Conservation (phyloP, 2,113 vertebrate genomes). For the Delphinapterus leucas region DNA sequence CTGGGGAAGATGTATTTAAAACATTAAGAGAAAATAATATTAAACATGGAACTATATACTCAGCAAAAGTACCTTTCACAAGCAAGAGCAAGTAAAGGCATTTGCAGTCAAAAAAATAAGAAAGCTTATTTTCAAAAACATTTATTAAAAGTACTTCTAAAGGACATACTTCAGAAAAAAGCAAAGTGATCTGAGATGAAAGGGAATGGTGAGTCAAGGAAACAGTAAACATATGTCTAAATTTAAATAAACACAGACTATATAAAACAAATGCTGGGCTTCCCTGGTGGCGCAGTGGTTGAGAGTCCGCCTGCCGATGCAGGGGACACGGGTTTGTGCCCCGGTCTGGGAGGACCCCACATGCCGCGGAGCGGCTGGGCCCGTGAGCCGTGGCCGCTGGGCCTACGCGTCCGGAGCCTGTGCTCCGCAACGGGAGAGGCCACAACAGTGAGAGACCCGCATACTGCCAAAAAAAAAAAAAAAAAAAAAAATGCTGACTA, state of each 20-base stretch:
- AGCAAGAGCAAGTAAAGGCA: constrained; percentile 8
- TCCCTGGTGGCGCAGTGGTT: too few relatives aligned
- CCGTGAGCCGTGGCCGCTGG: rapidly evolving
- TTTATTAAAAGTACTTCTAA: background rate
- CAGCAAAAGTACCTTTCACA: constrained; percentile 10
- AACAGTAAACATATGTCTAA: background rate
- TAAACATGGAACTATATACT: background rate
- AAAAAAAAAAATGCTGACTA: background rate
- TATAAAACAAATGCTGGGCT: background rate
- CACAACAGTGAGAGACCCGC: too few relatives aligned
- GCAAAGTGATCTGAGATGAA: background rate
- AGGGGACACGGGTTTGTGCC: too few relatives aligned
- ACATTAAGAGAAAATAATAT: background rate
- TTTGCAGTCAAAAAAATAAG: constrained; percentile 15
- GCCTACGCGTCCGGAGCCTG: too few relatives aligned
- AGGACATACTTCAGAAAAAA: background rate
- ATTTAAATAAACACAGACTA: background rate
- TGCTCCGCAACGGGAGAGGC: too few relatives aligned
- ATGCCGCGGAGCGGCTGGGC: too few relatives aligned
- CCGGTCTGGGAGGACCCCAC: too few relatives aligned
- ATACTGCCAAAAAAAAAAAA: too few relatives aligned
- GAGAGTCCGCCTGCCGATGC: too few relatives aligned
- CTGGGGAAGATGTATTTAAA: background rate
- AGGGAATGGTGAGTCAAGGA: background rate
- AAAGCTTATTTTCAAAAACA: background rate